phyloP scores from a whole-genome alignment of 2,797 vertebrate species.

The Poeciliopsis presidionis region DNA sequence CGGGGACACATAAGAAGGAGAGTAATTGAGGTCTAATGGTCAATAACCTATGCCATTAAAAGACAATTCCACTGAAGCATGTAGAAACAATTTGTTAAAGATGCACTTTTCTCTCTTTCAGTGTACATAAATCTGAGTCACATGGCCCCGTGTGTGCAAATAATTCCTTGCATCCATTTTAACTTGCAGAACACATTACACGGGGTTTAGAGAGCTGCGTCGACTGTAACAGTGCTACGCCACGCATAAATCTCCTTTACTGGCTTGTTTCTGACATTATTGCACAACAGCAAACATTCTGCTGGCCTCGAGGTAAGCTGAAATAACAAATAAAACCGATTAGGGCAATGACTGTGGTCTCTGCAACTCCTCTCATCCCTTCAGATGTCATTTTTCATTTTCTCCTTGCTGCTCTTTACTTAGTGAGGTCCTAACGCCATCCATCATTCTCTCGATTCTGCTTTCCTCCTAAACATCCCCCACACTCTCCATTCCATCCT shows the following conservation, averaged over 20 bases:
- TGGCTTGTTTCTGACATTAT: constrained; percentile 11
- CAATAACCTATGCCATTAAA: constrained; percentile 40
- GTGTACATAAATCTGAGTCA: constrained; percentile 15
- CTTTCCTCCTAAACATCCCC: constrained; percentile 35
- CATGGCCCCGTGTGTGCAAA: constrained; percentile 16
- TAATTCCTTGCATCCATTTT: constrained; percentile 13
- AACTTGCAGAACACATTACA: constrained; percentile 18
- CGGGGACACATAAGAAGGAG: constrained; percentile 10
- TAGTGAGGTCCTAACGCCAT: constrained; percentile 51
- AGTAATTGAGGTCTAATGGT: constrained; percentile 41
- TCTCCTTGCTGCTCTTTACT: constrained; percentile 59
- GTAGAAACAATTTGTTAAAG: constrained; percentile 39
- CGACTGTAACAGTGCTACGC: constrained; percentile 2
- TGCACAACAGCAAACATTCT: constrained; percentile 21
- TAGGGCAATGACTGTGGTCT: constrained; percentile 32
- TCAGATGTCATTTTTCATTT: constrained; percentile 48
- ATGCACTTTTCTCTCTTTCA: constrained; percentile 24
- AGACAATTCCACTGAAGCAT: constrained; percentile 38
- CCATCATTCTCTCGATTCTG: constrained; percentile 55
- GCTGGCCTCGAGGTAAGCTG: constrained; percentile 17
- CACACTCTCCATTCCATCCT: constrained; percentile 3
- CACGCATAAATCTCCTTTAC: constrained; percentile 20
- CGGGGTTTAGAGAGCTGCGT: constrained; percentile 1
- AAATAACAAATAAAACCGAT: constrained; percentile 45
- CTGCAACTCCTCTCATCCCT: constrained; percentile 37